A percentile compares a stretch with the other conserved stretches of the same genome.
Evolutionary conservation across 2,888 invertebrate species (phyloP).

Genomic region (Gastracanthus pulcherrimus): DNA sequence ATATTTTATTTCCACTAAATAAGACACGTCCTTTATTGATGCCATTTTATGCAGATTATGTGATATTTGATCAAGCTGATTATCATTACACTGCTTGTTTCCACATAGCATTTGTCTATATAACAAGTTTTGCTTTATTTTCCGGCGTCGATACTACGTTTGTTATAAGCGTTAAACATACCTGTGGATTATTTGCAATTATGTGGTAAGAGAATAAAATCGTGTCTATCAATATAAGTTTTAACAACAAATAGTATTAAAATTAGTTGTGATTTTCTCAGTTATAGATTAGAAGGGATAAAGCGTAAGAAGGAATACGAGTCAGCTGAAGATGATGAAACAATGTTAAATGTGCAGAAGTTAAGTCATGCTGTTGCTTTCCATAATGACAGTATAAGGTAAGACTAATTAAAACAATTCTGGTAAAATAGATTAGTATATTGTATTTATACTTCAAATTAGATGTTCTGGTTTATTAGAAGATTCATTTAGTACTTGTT

Average conservation of each 20-base stretch:
- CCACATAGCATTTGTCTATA: neutral
- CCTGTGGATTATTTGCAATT: neutral
- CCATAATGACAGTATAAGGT: neutral
- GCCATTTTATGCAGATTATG: neutral
- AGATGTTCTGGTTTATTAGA: neutral
- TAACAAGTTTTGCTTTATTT: neutral
- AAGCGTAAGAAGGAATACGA: too few species aligned
- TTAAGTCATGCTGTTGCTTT: neutral
- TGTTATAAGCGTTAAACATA: neutral
- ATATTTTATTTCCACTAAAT: neutral
- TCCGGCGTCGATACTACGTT: neutral
- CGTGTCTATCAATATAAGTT: neutral
- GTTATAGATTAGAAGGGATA: neutral
- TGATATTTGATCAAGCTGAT: constrained; percentile 2
- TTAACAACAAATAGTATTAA: neutral
- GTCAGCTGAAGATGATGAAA: too few species aligned
- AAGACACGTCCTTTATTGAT: neutral
- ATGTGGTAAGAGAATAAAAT: neutral
- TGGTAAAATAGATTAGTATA: too few species aligned
- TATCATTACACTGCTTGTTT: neutral
- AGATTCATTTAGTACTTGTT: neutral
- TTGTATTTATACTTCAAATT: too few species aligned
- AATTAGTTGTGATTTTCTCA: neutral
- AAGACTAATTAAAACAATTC: neutral
- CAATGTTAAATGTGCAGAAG: too few species aligned